phyloP scores from a whole-genome alignment of 2,113 vertebrate species.

The Tichodroma muraria region DNA sequence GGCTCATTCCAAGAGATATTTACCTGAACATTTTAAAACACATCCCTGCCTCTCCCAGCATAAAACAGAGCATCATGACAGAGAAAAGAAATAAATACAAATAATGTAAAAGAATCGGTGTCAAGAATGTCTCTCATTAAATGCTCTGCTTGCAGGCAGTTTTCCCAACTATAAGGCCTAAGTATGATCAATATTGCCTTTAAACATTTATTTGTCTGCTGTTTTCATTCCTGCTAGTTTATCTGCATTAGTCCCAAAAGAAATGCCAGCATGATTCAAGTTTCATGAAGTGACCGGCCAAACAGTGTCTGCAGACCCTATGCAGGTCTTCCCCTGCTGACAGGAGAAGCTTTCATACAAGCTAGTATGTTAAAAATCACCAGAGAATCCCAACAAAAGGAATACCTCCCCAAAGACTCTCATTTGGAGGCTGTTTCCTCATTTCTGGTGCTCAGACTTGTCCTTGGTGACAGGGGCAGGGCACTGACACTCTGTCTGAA shows the following conservation, averaged over 20 bases:
- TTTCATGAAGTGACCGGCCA: not conserved
- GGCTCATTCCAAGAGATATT: not conserved
- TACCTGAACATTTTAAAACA: not conserved
- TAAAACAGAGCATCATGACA: not conserved
- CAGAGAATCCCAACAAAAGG: not conserved
- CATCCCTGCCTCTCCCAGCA: not conserved
- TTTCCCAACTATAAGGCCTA: not conserved
- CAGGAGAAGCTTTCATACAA: not conserved
- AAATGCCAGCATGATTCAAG: not conserved
- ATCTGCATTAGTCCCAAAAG: not conserved
- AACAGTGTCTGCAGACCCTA: not conserved
- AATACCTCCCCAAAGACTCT: not conserved
- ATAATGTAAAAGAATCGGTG: not conserved
- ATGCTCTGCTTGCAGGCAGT: not conserved
- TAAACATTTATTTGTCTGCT: not conserved
- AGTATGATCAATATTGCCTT: not conserved
- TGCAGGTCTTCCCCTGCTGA: not conserved
- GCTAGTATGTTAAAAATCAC: not conserved
- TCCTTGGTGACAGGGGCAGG: not conserved
- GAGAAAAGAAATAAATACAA: not conserved
- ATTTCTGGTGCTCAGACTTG: not conserved
- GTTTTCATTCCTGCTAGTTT: not conserved
- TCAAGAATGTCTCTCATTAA: not conserved
- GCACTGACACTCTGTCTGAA: not conserved
- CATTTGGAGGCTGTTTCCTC: not conserved